Evolutionary conservation across 1,140 invertebrate species (phyloP).

Genomic region (Drosophila ananassae): DNA sequence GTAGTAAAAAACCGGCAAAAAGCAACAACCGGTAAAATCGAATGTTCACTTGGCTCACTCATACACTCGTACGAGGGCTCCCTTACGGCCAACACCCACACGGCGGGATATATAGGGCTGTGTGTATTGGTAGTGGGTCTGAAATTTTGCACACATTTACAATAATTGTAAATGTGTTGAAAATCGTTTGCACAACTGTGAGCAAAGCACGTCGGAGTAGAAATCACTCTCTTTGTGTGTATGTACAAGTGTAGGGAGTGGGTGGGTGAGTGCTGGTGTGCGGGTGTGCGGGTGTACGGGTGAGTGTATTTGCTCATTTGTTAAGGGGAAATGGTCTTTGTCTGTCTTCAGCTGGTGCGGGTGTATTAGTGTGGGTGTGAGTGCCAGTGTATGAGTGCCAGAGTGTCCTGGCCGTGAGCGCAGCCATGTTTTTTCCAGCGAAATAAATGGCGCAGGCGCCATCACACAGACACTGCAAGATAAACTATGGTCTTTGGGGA

Average conservation of each 20-base stretch:
- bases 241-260: constrained; percentile 22
- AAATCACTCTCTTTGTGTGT: constrained; percentile 49
- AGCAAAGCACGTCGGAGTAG: constrained; percentile 61
- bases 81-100: constrained; percentile 30
- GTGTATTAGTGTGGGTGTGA: constrained; percentile 17
- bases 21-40: constrained; percentile 82
- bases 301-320: constrained; percentile 72
- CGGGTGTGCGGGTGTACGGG: constrained; percentile 14
- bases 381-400: constrained; percentile 20
- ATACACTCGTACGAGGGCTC: constrained; percentile 11
- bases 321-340: constrained; percentile 77
- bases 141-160: constrained; percentile 83
- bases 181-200: constrained; percentile 82
- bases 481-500: background rate
- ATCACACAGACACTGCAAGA: constrained; percentile 41
- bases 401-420: constrained; percentile 55
- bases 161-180: constrained; percentile 83
- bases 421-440: constrained; percentile 73
- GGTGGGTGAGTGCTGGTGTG: constrained; percentile 14
- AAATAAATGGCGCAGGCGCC: constrained; percentile 60
- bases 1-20: constrained; percentile 73
- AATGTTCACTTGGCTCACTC: constrained; percentile 73
- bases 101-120: constrained; percentile 16
- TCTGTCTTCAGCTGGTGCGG: constrained; percentile 56
- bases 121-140: constrained; percentile 37